Conservation (phyloP, 2,888 invertebrate species). For the Drosophila merina region DNA sequence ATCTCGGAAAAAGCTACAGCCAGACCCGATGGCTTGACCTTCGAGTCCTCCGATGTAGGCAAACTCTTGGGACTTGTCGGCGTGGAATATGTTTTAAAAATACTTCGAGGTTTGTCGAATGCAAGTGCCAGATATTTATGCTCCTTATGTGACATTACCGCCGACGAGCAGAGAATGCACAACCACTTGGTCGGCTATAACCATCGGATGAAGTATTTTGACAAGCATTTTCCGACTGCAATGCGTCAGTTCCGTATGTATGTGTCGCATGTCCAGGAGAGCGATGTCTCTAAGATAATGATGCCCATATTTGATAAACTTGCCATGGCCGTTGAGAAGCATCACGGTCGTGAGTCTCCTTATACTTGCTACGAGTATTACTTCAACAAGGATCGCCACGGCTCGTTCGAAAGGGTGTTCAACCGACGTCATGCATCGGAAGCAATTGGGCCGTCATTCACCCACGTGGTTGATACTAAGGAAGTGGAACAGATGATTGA, state of each 20-base stretch:
- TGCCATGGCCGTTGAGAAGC: constrained; percentile 89
- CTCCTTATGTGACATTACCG: constrained; percentile 90
- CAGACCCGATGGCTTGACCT: not conserved
- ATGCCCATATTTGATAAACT: constrained; percentile 85
- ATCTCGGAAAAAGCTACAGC: not conserved
- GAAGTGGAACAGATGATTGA: constrained; percentile 78
- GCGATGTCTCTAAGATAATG: constrained; percentile 80
- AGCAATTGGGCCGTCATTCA: constrained; percentile 85
- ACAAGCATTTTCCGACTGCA: constrained; percentile 86
- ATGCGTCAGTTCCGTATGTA: constrained; percentile 87
- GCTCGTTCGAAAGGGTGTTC: constrained; percentile 87
- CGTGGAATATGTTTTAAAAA: constrained; percentile 91
- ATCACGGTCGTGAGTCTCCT: constrained; percentile 89
- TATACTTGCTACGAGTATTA: constrained; percentile 88
- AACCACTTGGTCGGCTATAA: constrained; percentile 91
- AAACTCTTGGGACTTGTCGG: constrained; percentile 85
- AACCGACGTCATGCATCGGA: constrained; percentile 89
- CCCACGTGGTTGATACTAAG: constrained; percentile 84
- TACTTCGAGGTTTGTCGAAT: constrained; percentile 87
- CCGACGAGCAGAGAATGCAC: constrained; percentile 90
- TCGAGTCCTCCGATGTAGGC: constrained; percentile 13
- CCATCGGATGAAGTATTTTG: constrained; percentile 89
- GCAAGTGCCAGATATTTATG: constrained; percentile 90
- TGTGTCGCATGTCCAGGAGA: constrained; percentile 85
- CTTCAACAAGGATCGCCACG: constrained; percentile 87